Evolutionary conservation across 2,888 invertebrate genomes (phyloP).

Genomic region (Orthosia incerta): DNA sequence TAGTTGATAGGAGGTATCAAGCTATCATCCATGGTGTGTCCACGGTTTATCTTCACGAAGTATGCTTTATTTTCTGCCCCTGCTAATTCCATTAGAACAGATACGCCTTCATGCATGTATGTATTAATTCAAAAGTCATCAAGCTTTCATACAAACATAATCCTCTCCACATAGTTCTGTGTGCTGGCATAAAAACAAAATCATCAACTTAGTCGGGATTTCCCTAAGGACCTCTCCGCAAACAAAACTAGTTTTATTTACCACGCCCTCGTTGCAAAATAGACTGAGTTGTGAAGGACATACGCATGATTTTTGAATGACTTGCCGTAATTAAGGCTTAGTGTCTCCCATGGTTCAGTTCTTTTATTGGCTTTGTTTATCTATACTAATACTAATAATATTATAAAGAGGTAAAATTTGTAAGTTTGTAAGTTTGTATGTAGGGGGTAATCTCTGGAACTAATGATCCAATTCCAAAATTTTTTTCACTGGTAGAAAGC

Average conservation of each 20-base stretch:
- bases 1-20: no score
- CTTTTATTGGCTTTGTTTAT: constrained; percentile 17
- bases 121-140: constrained; percentile 6
- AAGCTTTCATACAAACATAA: constrained; percentile 17
- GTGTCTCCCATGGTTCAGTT: constrained; percentile 8
- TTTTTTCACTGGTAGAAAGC: no score
- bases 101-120: not conserved
- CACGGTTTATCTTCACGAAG: not conserved
- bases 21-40: no score
- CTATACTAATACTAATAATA: no score
- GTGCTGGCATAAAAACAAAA: constrained; percentile 44
- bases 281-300: not conserved
- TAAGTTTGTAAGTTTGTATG: no score
- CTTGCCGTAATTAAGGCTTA: constrained; percentile 42
- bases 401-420: no score
- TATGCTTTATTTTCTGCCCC: no score
- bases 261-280: constrained; percentile 12
- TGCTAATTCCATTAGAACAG: not conserved
- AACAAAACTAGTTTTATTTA: constrained; percentile 41
- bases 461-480: no score
- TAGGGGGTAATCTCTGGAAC: no score
- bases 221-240: constrained; percentile 44
- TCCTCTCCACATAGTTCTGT: constrained; percentile 9
- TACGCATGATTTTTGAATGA: constrained; percentile 20
- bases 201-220: constrained; percentile 45